phyloP scores from a whole-genome alignment of 2,888 invertebrate species.

The Podotricha telesiphe region DNA sequence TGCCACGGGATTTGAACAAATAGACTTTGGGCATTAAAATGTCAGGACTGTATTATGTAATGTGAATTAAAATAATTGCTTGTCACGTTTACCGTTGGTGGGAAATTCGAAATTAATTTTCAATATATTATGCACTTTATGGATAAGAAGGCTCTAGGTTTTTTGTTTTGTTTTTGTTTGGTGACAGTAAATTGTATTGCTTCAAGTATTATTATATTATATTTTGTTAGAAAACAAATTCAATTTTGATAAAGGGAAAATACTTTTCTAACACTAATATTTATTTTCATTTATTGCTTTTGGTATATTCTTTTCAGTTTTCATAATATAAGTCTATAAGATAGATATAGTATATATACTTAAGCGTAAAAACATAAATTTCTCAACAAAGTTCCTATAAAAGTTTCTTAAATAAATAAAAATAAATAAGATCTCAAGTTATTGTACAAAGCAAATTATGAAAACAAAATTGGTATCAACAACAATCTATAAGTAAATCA shows the following conservation, averaged over 20 bases:
- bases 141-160: no score
- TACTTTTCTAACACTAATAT: no score
- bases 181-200: no score
- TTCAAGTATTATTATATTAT: no score
- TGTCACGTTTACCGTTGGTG: not conserved
- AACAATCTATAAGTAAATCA: slow-evolving; percentile 21
- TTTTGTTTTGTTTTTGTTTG: no score
- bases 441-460: not conserved
- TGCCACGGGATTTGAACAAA: slow-evolving; percentile 37
- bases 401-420: not conserved
- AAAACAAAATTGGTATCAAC: not conserved
- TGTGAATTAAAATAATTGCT: slow-evolving; percentile 33
- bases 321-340: no score
- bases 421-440: not conserved
- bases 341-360: no score
- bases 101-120: not conserved
- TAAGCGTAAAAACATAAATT: not conserved
- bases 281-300: no score
- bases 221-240: no score
- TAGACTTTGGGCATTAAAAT: slow-evolving; percentile 37
- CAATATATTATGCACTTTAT: not conserved
- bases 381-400: not conserved
- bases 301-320: no score
- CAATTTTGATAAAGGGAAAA: no score
- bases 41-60: slow-evolving; percentile 33